Conservation (phyloP, 2,888 invertebrate genomes). For the Apoderus coryli region DNA sequence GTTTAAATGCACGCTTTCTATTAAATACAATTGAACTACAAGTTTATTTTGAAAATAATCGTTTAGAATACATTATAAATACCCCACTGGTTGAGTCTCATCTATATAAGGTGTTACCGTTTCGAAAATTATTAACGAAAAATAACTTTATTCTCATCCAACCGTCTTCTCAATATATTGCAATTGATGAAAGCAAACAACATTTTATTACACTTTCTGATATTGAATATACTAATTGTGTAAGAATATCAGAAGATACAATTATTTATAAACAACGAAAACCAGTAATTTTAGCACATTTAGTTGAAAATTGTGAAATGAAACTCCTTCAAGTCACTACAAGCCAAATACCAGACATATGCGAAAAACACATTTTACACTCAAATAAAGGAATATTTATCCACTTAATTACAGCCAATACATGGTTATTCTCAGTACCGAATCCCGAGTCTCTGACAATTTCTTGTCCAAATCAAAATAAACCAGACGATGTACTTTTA, state of each 20-base stretch:
- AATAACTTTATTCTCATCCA: conserved; percentile 6
- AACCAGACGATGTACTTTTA: conserved; percentile 7
- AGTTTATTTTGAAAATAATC: conserved; percentile 5
- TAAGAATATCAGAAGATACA: conserved; percentile 5
- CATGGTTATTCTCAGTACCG: conserved; percentile 5
- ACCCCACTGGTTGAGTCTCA: conserved; percentile 3
- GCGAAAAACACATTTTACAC: no score
- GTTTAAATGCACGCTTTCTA: background rate
- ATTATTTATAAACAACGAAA: conserved; percentile 8
- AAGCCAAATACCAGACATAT: conserved; percentile 4
- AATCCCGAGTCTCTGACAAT: conserved; percentile 3
- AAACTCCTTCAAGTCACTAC: conserved; percentile 1
- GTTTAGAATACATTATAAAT: conserved; percentile 6
- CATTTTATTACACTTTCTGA: conserved; percentile 5
- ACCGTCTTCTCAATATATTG: conserved; percentile 4
- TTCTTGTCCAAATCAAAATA: conserved; percentile 2
- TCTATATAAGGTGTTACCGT: conserved; percentile 6
- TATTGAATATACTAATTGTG: conserved; percentile 1
- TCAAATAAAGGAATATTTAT: conserved; percentile 5
- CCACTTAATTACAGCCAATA: conserved; percentile 4
- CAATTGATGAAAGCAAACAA: conserved; percentile 7
- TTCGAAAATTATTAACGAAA: conserved; percentile 1
- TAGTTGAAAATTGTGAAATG: conserved; percentile 5
- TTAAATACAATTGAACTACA: conserved; percentile 5
- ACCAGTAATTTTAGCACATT: conserved; percentile 4